Conservation (phyloP, 2,797 vertebrate species). For the Lacerta agilis region DNA sequence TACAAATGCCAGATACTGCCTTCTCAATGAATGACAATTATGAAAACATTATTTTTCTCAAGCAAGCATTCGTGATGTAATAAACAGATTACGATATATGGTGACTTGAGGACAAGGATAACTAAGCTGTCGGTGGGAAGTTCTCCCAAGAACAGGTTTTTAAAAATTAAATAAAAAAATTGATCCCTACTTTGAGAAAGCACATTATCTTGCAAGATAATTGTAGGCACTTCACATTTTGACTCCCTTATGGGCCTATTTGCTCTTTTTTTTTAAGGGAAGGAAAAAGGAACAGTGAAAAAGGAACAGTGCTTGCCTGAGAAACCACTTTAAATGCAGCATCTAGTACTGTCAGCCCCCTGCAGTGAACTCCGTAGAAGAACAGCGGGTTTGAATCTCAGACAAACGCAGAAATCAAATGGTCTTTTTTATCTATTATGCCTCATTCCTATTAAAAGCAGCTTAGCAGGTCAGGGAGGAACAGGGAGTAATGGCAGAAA, state of each 20-base stretch:
- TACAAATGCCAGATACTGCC: constrained; percentile 5
- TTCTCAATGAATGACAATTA: constrained; percentile 23
- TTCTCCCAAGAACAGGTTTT: constrained; percentile 11
- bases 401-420: constrained; percentile 52
- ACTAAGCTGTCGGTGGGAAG: not conserved
- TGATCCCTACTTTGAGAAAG: constrained; percentile 7
- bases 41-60: constrained; percentile 38
- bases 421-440: constrained; percentile 9
- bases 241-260: constrained; percentile 1
- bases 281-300: not conserved
- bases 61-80: constrained; percentile 20
- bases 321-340: constrained; percentile 36
- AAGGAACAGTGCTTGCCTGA: constrained; percentile 36
- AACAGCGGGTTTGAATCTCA: constrained; percentile 40
- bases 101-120: constrained; percentile 32
- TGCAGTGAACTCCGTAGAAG: constrained; percentile 40
- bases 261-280: not conserved
- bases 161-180: not conserved
- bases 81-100: constrained; percentile 4
- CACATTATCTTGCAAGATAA: constrained; percentile 13
- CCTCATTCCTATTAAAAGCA: constrained; percentile 19
- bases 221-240: not conserved
- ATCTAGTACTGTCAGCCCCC: constrained; percentile 39
- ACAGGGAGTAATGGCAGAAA: not conserved
- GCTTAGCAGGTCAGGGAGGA: constrained; percentile 36